Conservation (phyloP, 2,888 invertebrate species). For the Lithophane socia region DNA sequence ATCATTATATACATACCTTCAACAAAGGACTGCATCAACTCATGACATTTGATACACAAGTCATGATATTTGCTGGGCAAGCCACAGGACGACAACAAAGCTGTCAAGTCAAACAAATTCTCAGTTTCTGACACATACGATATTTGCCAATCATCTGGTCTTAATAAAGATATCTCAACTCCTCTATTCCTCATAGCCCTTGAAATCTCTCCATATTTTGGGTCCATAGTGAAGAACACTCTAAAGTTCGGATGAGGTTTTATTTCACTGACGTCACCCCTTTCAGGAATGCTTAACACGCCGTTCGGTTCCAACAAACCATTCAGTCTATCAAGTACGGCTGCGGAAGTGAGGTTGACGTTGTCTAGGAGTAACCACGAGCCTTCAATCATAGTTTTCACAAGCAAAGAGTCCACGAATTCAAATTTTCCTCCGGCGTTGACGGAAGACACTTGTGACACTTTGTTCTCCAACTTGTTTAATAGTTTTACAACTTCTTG, state of each 20-base stretch:
- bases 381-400: constrained; percentile 95
- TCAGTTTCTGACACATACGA: constrained; percentile 79
- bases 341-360: constrained; percentile 98
- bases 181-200: constrained; percentile 99
- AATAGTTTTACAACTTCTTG: constrained; percentile 78
- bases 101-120: constrained; percentile 83
- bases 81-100: constrained; percentile 83
- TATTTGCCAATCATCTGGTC: constrained; percentile 78
- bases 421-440: constrained; percentile 97
- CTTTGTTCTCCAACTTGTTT: constrained; percentile 80
- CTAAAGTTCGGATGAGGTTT: constrained; percentile 97
- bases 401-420: constrained; percentile 97
- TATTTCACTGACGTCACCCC: constrained; percentile 95
- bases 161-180: constrained; percentile 94
- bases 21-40: constrained; percentile 83
- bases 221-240: constrained; percentile 98
- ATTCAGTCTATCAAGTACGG: constrained; percentile 98
- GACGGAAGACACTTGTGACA: constrained; percentile 90
- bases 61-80: constrained; percentile 81
- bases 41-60: constrained; percentile 81
- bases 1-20: constrained; percentile 79
- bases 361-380: constrained; percentile 97
- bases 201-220: constrained; percentile 98
- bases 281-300: constrained; percentile 96
- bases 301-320: constrained; percentile 98